Evolutionary conservation across 2,797 vertebrate genomes (phyloP), one percentile per base, ranked within the genome.

Genomic region (Toxotes lorentzi): DNA sequence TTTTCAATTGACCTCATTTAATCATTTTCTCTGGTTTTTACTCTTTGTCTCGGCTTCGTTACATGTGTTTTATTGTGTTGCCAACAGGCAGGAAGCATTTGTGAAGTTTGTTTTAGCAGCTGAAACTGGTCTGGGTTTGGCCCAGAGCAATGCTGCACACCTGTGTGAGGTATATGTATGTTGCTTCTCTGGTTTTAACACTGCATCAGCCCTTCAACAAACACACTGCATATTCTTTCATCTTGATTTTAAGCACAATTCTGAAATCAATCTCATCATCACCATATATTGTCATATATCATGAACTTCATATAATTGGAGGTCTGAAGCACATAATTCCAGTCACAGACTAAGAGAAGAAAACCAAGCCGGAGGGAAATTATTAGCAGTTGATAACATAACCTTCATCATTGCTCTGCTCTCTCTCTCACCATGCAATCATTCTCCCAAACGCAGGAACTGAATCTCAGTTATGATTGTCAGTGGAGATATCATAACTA

Each of bases 401-500:
- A 79, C 67, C 76, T 70, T 84, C 73, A 72, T 89, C 78, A 76
- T 54, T 70, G 59, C 65, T 63, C 61, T 66, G 64, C 68, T 81
- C 57, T 63, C 50, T 76, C 35, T 76, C 35, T 79, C 78, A 63
- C 73, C 32, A 61, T 51, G 59, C 35, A 13, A 67, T 68, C 40
- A 34, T 73, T 74, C 50, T 81, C 65, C 54, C 5, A 68, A 72
- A 67, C 66, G 53, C 81, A 99, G 97, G 95, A 97, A 14, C 80
- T 97, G 83, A 64, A 87, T 87, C 94, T 93, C 58, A 85, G 76
- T 78, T 91, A 94, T 76, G 93, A 95, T 65, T 99, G 97, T 92
- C 94, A 95, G 77, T 96, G 96, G 97, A 95, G 97, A 91, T 99
- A 99, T 90, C 96, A 96, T 79, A 98, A 98, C 94, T 94, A 95